These are phyloP conservation scores for Myodes glareolus DNA, from an alignment of 2,113 vertebrate genomes.

Conservation along the genomic window DNA sequence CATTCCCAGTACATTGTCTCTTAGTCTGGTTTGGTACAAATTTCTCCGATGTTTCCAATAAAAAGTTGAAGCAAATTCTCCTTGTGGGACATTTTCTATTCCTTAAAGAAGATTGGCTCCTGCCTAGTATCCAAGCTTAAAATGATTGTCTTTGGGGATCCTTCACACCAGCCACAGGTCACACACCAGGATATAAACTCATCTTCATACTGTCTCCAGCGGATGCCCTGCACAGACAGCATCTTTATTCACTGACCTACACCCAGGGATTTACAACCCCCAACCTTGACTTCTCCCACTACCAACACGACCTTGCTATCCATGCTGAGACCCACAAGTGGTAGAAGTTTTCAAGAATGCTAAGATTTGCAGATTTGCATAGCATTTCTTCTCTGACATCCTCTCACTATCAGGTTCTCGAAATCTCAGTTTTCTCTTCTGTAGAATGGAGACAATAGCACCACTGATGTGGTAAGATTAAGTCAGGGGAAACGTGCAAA, in stretches of 20 bases:
- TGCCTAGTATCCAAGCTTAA: neutral
- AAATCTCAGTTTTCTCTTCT: conserved; percentile 24
- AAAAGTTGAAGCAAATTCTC: neutral
- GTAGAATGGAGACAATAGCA: conserved; percentile 43
- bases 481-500: neutral
- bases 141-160: neutral
- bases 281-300: neutral
- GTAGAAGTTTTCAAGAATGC: neutral
- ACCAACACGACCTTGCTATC: neutral
- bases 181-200: neutral
- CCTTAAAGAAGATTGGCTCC: neutral
- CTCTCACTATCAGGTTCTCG: neutral
- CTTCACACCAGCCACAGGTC: neutral
- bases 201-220: neutral
- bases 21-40: neutral
- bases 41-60: neutral
- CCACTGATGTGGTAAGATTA: neutral
- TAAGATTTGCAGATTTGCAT: neutral
- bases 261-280: neutral
- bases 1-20: neutral
- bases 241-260: neutral
- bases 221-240: neutral
- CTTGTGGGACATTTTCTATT: neutral
- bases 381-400: neutral
- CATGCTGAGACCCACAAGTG: neutral